Conservation (phyloP, 2,888 invertebrate species). For the Lomographa bimaculata region DNA sequence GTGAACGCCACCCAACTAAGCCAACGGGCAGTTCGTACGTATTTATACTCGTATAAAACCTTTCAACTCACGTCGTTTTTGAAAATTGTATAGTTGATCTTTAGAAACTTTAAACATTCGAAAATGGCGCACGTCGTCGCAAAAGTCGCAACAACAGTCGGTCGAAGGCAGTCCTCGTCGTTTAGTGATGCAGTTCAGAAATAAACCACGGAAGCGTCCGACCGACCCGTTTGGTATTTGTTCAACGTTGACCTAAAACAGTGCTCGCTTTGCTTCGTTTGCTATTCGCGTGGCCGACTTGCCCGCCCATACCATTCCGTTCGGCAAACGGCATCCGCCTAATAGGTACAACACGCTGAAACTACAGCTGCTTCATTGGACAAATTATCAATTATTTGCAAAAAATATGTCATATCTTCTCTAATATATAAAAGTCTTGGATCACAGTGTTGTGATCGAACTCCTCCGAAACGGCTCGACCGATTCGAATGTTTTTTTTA, state of each 20-base stretch:
- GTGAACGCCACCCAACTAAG: too few species aligned
- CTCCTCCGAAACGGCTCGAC: too few species aligned
- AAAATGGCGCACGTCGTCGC: conserved; percentile 47
- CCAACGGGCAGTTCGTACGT: too few species aligned
- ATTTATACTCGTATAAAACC: too few species aligned
- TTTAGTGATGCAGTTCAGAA: conserved; percentile 77
- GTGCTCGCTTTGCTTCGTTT: conserved; percentile 80
- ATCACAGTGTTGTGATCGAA: too few species aligned
- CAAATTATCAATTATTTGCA: conserved; percentile 1
- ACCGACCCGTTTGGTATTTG: conserved; percentile 83
- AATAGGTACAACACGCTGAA: conserved; percentile 23
- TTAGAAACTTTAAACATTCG: too few species aligned
- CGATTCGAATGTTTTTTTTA: too few species aligned
- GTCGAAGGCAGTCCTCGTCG: conserved; percentile 61
- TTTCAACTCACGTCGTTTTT: too few species aligned
- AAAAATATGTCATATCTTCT: too few species aligned
- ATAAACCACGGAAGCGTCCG: conserved; percentile 81
- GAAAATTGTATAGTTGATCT: too few species aligned
- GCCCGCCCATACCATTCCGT: conserved; percentile 48
- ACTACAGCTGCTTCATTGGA: conserved; percentile 7
- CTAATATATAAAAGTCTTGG: too few species aligned
- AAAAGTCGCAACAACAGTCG: conserved; percentile 57
- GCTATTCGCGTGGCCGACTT: conserved; percentile 74
- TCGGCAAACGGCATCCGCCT: conserved; percentile 41
- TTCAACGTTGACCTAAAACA: conserved; percentile 84